Evolutionary conservation across 2,113 vertebrate species (phyloP), one percentile per base, ranked within the genome.

Genomic region (Hippocampus barbouri): DNA sequence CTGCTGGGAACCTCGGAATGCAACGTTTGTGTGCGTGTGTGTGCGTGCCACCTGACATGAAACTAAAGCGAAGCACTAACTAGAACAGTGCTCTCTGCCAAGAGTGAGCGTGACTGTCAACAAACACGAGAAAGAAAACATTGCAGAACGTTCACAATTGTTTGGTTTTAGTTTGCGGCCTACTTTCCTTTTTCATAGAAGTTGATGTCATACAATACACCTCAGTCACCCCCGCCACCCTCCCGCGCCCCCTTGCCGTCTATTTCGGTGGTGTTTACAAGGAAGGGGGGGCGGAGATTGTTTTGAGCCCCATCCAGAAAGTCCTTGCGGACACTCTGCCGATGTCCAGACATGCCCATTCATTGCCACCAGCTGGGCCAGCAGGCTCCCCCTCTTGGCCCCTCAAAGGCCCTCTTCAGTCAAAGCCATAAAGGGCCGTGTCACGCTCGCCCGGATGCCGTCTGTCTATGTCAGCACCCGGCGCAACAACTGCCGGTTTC

Each of bases 231-330:
- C 27, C 27, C 27, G 2, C 27, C 2, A 2, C 27, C 2, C 6
- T 51, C 12, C 47, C 16, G 4, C 14, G 65, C 57, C 68, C 78
- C 74, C 74, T 72, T 68, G 65, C 70, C 47, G 67, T 79, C 79
- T 91, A 89, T 91, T 91, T 89, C 80, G 77, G 78, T 74, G 79
- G 69, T 89, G 89, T 91, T 86, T 85, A 89, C 84, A 73, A 78
- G 80, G 73, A 59, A 61, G 27, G 5, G 59, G 59, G 5, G 25
- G 9, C 3, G 53, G 54, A 23, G 56, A 0, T 7, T 23, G 38
- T 67, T 68, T 84, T 88, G 89, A 87, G 54, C 23, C 72, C 3
- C 30, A 68, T 85, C 86, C 90, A 90, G 78, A 72, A 73, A 62
- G 69, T 75, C 66, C 76, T 86, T 25, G 77, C 53, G 80, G 75